phyloP scores from a whole-genome alignment of 2,888 invertebrate genomes.

The Callyntrura guangdongensis region DNA sequence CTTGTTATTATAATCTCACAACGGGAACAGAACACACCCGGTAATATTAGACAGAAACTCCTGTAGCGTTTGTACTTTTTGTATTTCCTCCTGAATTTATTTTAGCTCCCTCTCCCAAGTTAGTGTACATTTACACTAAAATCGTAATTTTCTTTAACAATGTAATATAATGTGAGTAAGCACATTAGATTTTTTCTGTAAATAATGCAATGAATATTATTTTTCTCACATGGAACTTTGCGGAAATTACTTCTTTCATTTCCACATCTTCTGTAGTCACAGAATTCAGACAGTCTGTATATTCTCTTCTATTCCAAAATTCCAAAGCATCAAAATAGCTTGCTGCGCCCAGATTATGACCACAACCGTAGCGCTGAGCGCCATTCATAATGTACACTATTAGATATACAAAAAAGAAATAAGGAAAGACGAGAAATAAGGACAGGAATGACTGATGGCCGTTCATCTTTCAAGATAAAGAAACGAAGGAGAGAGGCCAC shows the following conservation, averaged over 20 bases:
- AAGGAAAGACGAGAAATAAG: slow-evolving; percentile 2
- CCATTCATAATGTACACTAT: no score
- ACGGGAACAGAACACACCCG: background rate
- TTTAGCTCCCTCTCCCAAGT: background rate
- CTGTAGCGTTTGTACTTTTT: background rate
- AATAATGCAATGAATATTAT: background rate
- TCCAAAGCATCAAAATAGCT: no score
- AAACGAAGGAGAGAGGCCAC: slow-evolving; percentile 48
- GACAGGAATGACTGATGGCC: slow-evolving; percentile 61
- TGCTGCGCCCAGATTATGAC: no score
- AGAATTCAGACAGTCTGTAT: no score
- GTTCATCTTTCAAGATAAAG: slow-evolving; percentile 20
- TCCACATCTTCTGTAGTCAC: no score
- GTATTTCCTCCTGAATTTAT: background rate
- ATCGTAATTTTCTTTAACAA: slow-evolving; percentile 25
- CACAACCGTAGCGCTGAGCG: no score
- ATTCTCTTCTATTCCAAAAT: no score
- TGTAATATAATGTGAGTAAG: background rate
- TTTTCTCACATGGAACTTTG: slow-evolving; percentile 4
- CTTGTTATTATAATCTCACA: background rate
- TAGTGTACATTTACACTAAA: slow-evolving; percentile 16
- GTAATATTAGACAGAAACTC: background rate
- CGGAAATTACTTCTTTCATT: slow-evolving; percentile 19
- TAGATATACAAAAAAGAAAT: slow-evolving; percentile 27
- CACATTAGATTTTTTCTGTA: slow-evolving; percentile 19